Evolutionary conservation across 2,113 vertebrate genomes (phyloP), one percentile per base, ranked within the genome.

Genomic region (Taxidea taxus): DNA sequence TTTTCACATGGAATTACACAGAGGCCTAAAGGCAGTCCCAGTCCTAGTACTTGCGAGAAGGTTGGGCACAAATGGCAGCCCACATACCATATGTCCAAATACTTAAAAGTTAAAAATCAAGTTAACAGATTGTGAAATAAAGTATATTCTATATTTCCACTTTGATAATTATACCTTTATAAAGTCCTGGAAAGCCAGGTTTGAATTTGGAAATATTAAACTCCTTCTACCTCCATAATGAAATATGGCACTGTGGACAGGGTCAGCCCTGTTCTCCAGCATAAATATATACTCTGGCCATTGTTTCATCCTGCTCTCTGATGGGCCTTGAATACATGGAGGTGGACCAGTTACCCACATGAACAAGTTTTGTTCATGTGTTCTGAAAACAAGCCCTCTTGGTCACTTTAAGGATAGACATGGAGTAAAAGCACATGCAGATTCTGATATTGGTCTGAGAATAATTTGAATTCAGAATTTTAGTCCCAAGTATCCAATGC

Each of bases 21-120:
- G 91, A 93, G 42, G 25, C 29, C 39, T 88, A n/a, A 83, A 88
- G 66, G 27, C 54, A 95, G 39, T 11, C 86, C 16, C 4, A 82
- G n/a, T 27, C 51, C 72, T 90, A 75, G 74, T 49, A 49, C 56
- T 88, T 64, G n/a, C 49, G 81, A n/a, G 77, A 87, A 93, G 18
- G 12, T 68, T 86, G 56, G 23, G 34, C 70, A 70, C 16, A 75
- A 93, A 93, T 60, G 66, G n/a, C 18, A n/a, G 20, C 90, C 96
- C 95, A 95, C 70, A 93, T 88, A 75, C 62, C 93, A 56, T 91
- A 91, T 95, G 93, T 68, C 23, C 81, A 89, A 93, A 85, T 72
- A 89, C n/a, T 74, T 75, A 89, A 92, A 80, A 93, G 29, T 89
- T 92, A 87, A 51, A 90, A 87, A 78, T 80, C n/a, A 62, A 66